phyloP scores from a whole-genome alignment of 2,888 invertebrate species.

The Ochropleura leucogaster region DNA sequence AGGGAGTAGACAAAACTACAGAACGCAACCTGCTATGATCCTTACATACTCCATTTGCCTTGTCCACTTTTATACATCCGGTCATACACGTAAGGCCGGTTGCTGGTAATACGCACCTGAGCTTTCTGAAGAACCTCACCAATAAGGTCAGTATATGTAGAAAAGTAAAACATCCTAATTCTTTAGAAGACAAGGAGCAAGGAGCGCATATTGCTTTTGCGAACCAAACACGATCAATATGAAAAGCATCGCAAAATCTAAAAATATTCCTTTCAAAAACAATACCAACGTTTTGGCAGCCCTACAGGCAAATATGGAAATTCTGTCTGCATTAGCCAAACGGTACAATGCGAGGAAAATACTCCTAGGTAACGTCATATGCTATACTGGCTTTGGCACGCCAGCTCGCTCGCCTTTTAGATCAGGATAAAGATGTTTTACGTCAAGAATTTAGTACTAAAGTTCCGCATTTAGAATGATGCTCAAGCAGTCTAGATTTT shows the following conservation, averaged over 20 bases:
- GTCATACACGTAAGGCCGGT: no score
- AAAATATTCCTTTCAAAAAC: slow-evolving; percentile 39
- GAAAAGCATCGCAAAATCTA: slow-evolving; percentile 8
- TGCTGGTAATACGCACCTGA: no score
- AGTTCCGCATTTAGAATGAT: slow-evolving; percentile 11
- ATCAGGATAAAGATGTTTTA: slow-evolving; percentile 37
- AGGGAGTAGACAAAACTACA: no score
- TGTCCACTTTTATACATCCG: no score
- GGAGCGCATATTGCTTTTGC: slow-evolving; percentile 8
- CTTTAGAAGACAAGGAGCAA: neutral
- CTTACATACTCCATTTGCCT: no score
- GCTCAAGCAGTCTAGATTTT: neutral
- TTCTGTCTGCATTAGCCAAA: slow-evolving; percentile 65
- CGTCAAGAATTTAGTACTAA: slow-evolving; percentile 12
- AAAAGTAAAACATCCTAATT: neutral
- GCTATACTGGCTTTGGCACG: slow-evolving; percentile 45
- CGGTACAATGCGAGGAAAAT: slow-evolving; percentile 64
- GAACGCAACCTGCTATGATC: no score
- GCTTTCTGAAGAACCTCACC: no score
- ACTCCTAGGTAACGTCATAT: slow-evolving; percentile 54
- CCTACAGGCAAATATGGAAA: slow-evolving; percentile 64
- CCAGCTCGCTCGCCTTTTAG: slow-evolving; percentile 12
- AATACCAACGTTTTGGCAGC: slow-evolving; percentile 46
- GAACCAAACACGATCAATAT: slow-evolving; percentile 39
- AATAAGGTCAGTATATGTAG: no score